Evolutionary conservation across 2,113 vertebrate genomes (phyloP).

Genomic region (Anthoscopus minutus): DNA sequence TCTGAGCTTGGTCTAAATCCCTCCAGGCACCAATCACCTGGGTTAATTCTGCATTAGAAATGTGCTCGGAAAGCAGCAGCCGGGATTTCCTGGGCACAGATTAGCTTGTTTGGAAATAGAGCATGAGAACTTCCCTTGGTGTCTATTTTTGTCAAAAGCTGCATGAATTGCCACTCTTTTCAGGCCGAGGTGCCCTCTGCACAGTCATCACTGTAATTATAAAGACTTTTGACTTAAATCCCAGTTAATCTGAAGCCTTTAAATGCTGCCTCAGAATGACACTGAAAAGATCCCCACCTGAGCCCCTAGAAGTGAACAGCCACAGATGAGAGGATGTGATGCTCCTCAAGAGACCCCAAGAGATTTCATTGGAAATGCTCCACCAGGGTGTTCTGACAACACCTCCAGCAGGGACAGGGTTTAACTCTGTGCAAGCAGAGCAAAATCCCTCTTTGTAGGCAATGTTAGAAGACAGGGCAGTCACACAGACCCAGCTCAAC

Average conservation of each 20-base stretch:
- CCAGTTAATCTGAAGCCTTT: not conserved
- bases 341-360: not conserved
- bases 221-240: not conserved
- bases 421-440: not conserved
- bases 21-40: not conserved
- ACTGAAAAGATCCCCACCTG: not conserved
- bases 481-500: not conserved
- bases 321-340: not conserved
- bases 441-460: not conserved
- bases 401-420: not conserved
- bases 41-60: not conserved
- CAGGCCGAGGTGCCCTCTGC: not conserved
- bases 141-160: constrained; percentile 24
- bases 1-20: not conserved
- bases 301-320: not conserved
- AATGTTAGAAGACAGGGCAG: not conserved
- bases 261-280: not conserved
- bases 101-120: constrained; percentile 6
- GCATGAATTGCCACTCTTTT: not conserved
- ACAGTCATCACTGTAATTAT: not conserved
- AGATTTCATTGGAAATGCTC: not conserved
- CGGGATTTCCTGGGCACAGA: not conserved
- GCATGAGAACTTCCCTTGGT: not conserved
- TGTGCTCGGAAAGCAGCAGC: not conserved
- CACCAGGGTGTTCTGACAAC: not conserved